A percentile compares a stretch with the other conserved stretches of the same genome.
phyloP scores from a whole-genome alignment of 1,140 invertebrate species.

The Temnothorax curvispinosus region DNA sequence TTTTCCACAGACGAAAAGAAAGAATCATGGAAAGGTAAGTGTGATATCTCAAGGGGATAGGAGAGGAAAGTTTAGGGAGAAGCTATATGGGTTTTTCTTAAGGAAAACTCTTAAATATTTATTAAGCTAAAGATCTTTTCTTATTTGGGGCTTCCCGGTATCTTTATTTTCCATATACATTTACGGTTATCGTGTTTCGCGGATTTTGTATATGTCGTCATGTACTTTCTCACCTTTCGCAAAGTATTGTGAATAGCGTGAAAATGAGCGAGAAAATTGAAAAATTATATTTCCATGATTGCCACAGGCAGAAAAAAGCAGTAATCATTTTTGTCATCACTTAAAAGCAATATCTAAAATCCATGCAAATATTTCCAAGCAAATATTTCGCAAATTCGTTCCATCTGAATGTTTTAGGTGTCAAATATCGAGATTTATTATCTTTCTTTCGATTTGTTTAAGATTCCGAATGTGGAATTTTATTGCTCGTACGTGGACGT shows the following conservation, averaged over 20 bases:
- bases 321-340: background rate
- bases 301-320: background rate
- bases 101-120: slow-evolving; percentile 37
- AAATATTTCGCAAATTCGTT: background rate
- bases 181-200: background rate
- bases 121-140: slow-evolving; percentile 31
- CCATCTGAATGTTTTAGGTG: background rate
- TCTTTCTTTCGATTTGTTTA: background rate
- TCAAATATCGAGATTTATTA: background rate
- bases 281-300: background rate
- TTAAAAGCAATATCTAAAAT: background rate
- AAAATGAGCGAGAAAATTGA: background rate
- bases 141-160: background rate
- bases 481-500: background rate
- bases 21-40: background rate
- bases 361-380: background rate
- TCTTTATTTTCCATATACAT: background rate
- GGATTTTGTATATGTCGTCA: background rate
- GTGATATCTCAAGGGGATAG: slow-evolving; percentile 7
- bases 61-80: slow-evolving; percentile 1
- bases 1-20: background rate
- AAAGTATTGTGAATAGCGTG: background rate
- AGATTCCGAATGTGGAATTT: background rate
- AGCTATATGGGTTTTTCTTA: background rate
- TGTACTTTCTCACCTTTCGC: background rate